Evolutionary conservation across 2,888 invertebrate species (phyloP), one percentile per base, ranked within the genome.

Genomic region (Coenonympha arcania): DNA sequence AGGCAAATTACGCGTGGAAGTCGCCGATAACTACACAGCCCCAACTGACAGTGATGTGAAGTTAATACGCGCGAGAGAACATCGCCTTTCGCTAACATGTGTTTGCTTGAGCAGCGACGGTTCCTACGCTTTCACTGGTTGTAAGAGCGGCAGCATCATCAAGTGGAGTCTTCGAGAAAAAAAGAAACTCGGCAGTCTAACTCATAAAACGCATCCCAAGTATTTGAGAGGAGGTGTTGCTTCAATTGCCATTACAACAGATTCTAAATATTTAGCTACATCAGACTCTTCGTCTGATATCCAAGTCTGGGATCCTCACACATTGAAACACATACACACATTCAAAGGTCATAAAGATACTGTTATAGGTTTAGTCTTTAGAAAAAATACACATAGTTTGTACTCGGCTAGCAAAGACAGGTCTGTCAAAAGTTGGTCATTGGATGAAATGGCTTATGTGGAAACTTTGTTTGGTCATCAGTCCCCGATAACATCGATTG

Each of bases 391-490:
- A 2, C 95, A 96, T 78, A 92, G 93, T 45, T 84, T 99, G 52
- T 98, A 93, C 71, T 92, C 94, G 0, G 90, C 90, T 2, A 91
- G 93, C 52, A 89, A 89, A 71, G 95, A 95, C 71, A 88, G 92
- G 59, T 90, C 93, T 11, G 92, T 98, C 0, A 96, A 97, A 88
- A 92, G 97, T 50, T 99, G 99, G 99, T 95, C 95, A 59, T 83
- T 98, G 47, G 95, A 96, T 82, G 98, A 99, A 76, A 94, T 97
- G 95, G 92, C 94, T 1, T 98, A 97, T 78, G 93, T 98, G 6
- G 98, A 99, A 84, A 95, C 95, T 45, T 85, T 98, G 88, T 94
- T 95, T 87, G 99, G 99, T 3, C 99, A 99, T 79, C 95, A 97
- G 76, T 92, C 93, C 63, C 87, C 89, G 2, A 91, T 99, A 6